Evolutionary conservation across 2,888 invertebrate species (phyloP), one percentile per base, ranked within the genome.

Genomic region (Lordiphosa fenestrarum): DNA sequence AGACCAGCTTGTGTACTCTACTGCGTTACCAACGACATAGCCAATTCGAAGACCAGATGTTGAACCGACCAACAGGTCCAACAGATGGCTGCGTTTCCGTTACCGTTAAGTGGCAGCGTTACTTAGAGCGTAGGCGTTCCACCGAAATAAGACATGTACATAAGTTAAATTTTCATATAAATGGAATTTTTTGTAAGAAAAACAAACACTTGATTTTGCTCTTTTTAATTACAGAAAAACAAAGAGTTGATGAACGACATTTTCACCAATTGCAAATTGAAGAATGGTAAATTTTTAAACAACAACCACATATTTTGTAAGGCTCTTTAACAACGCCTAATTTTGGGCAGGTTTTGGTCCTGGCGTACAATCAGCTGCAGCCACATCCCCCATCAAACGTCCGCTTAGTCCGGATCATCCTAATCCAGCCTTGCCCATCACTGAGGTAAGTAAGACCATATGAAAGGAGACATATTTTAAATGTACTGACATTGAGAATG

Each of bases 221-320:
- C 35, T 38, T 54, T 70, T 71, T 38, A 48, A 87, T 93, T 93
- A 64, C 93, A 94, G 94, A 93, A 94, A 90, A 94, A 94, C 89
- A 94, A 93, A 88, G 94, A 94, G 88, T 90, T 94, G 84, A 94
- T 94, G 93, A 94, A 93, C 88, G 94, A 94, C 83, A 91, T 94
- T 72, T 91, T 93, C 49, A 91, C 91, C 64, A 93, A 91, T 86
- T 92, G 92, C 87, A 93, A 93, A 89, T 88, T 93, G 66, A 93
- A 93, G 90, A 93, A 93, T 90, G 93, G 93, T 93, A 88, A 91
- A 92, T 90, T 33, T 51, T 25, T n/a, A 40, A 53, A 40, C 37
- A 39, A 9, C 15, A 30, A 19, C 39, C 23, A 56, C 33, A 48
- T 10, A 33, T 35, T 38, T 12, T 42, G 40, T 49, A 21, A 36